Conservation (phyloP, 2,888 invertebrate species). For the Willowsia nigromaculata region DNA sequence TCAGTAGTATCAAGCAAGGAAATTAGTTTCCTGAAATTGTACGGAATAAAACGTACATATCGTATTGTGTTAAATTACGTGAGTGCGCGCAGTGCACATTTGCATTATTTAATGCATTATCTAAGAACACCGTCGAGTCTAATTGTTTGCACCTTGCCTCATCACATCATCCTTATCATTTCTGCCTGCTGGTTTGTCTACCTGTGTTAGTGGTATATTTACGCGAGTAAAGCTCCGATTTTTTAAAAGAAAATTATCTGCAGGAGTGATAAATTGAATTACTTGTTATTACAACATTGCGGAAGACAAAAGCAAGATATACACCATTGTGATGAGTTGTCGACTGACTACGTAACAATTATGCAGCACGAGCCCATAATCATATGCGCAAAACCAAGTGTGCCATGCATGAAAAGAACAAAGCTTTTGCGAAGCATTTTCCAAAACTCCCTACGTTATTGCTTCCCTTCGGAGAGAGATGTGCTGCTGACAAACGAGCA, state of each 20-base stretch:
- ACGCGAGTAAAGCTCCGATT: constrained; percentile 22
- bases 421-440: not conserved
- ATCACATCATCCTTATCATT: not conserved
- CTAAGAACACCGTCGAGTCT: not conserved
- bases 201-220: not conserved
- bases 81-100: not conserved
- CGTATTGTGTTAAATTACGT: not conserved
- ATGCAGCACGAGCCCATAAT: constrained; percentile 10
- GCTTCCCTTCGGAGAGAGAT: not conserved
- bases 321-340: not conserved
- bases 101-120: not conserved
- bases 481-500: constrained; percentile 18
- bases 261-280: constrained; percentile 47
- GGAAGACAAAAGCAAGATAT: constrained; percentile 39
- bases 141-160: constrained; percentile 49
- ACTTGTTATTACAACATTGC: constrained; percentile 55
- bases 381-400: not conserved
- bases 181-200: not conserved
- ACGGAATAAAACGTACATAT: not conserved
- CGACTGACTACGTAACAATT: constrained; percentile 3
- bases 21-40: constrained; percentile 52
- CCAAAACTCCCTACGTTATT: not conserved
- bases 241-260: not conserved
- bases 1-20: constrained; percentile 8
- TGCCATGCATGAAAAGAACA: not conserved